These are phyloP conservation scores for Heliconius himera DNA, from an alignment of 1,140 invertebrate genomes.

Conservation along the genomic window DNA sequence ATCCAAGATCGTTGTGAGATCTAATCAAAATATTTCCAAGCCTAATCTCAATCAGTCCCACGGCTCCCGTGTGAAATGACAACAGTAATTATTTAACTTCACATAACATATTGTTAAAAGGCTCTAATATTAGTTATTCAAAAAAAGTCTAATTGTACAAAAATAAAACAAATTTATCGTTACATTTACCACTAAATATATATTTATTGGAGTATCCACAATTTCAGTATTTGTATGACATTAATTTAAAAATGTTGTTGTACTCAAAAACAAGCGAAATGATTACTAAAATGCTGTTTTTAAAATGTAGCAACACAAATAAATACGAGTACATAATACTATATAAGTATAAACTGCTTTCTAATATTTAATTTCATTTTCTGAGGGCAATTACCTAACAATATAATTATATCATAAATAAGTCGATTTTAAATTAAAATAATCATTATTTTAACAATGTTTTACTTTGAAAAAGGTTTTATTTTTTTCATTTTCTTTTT, in stretches of 20 bases:
- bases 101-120: background rate
- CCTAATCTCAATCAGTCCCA: conserved; percentile 37
- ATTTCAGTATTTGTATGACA: conserved; percentile 31
- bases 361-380: too few species aligned
- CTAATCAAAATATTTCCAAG: conserved; percentile 31
- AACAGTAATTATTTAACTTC: conserved; percentile 4
- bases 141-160: background rate
- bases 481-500: background rate
- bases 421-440: too few species aligned
- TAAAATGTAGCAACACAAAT: background rate
- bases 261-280: conserved; percentile 1
- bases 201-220: conserved; percentile 23
- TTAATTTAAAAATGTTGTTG: conserved; percentile 19
- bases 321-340: background rate
- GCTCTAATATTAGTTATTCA: background rate
- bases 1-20: conserved; percentile 23
- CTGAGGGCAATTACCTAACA: too few species aligned
- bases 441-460: too few species aligned
- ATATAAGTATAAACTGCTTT: too few species aligned
- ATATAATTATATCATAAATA: too few species aligned
- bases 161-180: background rate
- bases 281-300: background rate
- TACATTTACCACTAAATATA: conserved; percentile 22
- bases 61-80: conserved; percentile 30
- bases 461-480: too few species aligned